phyloP scores from a whole-genome alignment of 1,140 invertebrate genomes.

The Bombyx mandarina region DNA sequence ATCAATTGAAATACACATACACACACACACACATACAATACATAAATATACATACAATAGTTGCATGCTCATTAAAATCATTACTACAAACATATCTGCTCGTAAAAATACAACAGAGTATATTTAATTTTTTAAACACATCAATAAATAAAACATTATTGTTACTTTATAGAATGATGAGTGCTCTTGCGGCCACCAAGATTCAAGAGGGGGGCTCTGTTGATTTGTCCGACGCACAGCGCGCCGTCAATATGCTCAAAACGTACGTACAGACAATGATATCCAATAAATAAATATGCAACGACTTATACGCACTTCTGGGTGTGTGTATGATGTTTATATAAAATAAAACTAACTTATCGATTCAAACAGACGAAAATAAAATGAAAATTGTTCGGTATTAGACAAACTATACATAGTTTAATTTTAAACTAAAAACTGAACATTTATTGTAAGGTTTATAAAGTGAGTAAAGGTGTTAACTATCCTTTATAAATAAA shows the following conservation, averaged over 20 bases:
- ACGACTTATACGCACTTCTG: not conserved
- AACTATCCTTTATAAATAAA: no score
- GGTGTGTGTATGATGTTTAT: not conserved
- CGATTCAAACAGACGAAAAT: no score
- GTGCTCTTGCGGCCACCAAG: conserved; percentile 49
- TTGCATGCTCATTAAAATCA: not conserved
- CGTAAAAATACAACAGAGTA: not conserved
- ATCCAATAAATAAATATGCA: no score
- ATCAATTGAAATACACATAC: not conserved
- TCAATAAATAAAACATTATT: not conserved
- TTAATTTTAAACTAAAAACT: no score
- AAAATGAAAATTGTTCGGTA: no score
- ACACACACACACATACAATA: not conserved
- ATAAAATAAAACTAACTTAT: no score
- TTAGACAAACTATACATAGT: no score
- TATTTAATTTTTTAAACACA: not conserved
- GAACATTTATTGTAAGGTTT: no score
- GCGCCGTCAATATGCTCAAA: conserved; percentile 53
- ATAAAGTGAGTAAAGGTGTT: no score
- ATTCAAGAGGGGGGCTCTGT: conserved; percentile 56
- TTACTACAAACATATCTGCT: not conserved
- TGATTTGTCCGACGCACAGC: conserved; percentile 45
- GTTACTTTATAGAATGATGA: conserved; percentile 37
- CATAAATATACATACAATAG: no score
- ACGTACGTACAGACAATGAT: conserved; percentile 37